These are phyloP conservation scores for Tryphoninae sp. DNA, from an alignment of 2,888 invertebrate genomes.

Conservation along the genomic window DNA sequence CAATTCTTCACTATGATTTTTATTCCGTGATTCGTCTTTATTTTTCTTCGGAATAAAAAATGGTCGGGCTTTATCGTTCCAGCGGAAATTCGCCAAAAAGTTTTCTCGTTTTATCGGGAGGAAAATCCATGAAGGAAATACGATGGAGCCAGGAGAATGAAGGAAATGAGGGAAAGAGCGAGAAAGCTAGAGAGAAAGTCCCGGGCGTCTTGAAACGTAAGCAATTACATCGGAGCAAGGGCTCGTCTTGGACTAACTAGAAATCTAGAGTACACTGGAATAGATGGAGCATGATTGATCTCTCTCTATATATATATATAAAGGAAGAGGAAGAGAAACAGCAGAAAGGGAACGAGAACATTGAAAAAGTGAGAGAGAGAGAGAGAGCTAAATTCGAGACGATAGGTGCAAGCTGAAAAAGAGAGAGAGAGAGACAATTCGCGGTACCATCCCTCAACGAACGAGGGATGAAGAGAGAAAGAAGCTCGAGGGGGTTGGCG, in stretches of 20 bases:
- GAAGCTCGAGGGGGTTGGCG: constrained; percentile 47
- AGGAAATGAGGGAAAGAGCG: not conserved
- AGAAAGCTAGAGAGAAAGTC: not conserved
- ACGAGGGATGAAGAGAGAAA: constrained; percentile 9
- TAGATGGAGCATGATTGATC: constrained; percentile 51
- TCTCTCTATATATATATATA: constrained; percentile 27
- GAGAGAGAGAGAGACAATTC: not conserved
- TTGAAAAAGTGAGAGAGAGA: constrained; percentile 11
- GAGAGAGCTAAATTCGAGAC: constrained; percentile 30
- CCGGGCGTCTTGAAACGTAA: constrained; percentile 34
- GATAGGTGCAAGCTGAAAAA: constrained; percentile 20
- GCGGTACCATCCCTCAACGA: constrained; percentile 52
- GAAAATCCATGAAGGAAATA: not conserved
- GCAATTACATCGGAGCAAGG: constrained; percentile 50
- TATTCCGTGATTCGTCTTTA: not conserved
- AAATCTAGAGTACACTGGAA: constrained; percentile 44
- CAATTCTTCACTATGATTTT: constrained; percentile 1
- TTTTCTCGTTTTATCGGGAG: constrained; percentile 20
- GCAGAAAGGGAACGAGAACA: constrained; percentile 31
- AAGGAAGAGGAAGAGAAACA: constrained; percentile 17
- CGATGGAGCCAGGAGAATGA: not conserved
- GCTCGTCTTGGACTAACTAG: constrained; percentile 48
- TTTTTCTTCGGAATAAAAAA: not conserved
- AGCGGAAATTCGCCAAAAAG: constrained; percentile 17
- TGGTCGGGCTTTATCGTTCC: not conserved